Conservation (phyloP, 2,888 invertebrate species). For the Smittia sp. region DNA sequence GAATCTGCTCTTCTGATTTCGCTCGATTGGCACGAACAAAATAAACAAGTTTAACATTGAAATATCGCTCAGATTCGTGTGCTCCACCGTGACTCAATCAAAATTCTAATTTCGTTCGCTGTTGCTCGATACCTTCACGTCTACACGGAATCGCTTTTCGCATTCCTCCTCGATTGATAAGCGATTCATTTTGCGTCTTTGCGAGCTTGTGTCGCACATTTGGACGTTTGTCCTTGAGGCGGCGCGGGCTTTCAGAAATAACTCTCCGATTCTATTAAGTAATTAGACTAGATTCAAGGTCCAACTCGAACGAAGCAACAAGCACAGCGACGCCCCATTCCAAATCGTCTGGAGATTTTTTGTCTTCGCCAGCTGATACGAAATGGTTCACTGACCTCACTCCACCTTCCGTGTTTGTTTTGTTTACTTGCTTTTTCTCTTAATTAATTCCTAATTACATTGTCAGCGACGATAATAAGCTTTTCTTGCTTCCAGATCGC, state of each 20-base stretch:
- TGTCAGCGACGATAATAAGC: not conserved
- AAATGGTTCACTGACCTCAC: not conserved
- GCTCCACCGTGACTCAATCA: not conserved
- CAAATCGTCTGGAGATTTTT: not conserved
- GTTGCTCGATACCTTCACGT: not conserved
- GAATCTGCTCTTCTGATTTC: conserved; percentile 15
- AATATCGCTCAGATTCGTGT: not conserved
- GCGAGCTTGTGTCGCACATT: conserved; percentile 19
- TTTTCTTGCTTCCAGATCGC: conserved; percentile 62
- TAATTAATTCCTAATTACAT: not conserved
- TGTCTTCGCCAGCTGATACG: conserved; percentile 1
- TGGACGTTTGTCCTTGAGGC: not conserved
- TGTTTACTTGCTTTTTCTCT: not conserved
- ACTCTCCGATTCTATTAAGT: not conserved
- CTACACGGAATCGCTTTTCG: not conserved
- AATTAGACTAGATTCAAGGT: conserved; percentile 6
- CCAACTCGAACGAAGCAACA: not conserved
- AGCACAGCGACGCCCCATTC: not conserved
- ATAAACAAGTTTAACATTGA: conserved; percentile 16
- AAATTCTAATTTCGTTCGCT: not conserved
- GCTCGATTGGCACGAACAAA: not conserved
- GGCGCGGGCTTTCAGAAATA: not conserved
- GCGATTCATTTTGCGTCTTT: conserved; percentile 7
- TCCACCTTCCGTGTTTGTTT: not conserved
- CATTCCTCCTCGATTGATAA: conserved; percentile 3